Conservation (phyloP, 2,797 vertebrate species). For the Liasis olivaceus region DNA sequence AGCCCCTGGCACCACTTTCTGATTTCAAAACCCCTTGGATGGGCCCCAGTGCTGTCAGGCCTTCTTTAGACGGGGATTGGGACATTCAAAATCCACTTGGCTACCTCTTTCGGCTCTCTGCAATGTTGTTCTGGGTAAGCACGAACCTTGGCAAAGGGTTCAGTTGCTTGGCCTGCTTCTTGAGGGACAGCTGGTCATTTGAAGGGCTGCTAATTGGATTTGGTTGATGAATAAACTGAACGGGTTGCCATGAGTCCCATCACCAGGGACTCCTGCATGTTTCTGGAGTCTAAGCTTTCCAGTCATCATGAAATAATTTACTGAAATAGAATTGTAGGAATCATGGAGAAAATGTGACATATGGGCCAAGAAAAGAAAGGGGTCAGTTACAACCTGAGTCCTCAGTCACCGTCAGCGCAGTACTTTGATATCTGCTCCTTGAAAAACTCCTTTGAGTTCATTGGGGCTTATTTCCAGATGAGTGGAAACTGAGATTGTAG, state of each 20-base stretch:
- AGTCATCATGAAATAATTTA: background rate
- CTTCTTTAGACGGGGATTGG: background rate
- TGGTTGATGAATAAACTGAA: slow-evolving; percentile 40
- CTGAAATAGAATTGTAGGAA: background rate
- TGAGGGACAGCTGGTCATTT: slow-evolving; percentile 43
- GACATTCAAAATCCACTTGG: background rate
- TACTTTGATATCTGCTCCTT: no score
- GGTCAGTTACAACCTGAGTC: no score
- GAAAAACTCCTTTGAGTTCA: no score
- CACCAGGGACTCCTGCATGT: background rate
- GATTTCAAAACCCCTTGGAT: background rate
- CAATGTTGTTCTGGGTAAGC: background rate
- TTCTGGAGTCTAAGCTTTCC: background rate
- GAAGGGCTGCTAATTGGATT: slow-evolving; percentile 6
- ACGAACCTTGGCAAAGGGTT: background rate
- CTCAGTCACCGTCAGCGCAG: no score
- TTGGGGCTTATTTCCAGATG: no score
- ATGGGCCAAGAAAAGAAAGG: no score
- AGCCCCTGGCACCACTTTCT: background rate
- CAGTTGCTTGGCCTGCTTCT: background rate
- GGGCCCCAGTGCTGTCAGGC: background rate
- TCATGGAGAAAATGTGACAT: background rate
- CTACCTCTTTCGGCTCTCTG: background rate
- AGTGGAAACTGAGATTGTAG: no score
- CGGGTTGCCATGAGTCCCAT: background rate